A percentile compares a stretch with the other conserved stretches of the same genome.
phyloP scores from a whole-genome alignment of 2,888 invertebrate genomes.

The Noctua janthe region DNA sequence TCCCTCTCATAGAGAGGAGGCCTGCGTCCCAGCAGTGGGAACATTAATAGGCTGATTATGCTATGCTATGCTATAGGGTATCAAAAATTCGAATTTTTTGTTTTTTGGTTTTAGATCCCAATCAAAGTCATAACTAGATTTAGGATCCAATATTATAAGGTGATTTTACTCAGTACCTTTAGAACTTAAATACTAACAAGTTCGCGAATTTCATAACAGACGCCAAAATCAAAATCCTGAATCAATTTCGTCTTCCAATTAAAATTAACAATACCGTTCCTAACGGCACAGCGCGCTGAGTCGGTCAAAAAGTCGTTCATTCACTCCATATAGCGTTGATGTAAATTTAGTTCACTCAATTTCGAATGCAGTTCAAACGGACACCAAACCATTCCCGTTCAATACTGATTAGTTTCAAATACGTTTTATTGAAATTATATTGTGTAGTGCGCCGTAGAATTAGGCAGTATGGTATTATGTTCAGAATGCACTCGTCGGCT shows the following conservation, averaged over 20 bases:
- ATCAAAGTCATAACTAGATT: neutral
- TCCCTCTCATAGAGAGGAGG: too few species aligned
- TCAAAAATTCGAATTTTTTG: neutral
- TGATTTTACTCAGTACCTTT: neutral
- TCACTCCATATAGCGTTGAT: constrained; percentile 18
- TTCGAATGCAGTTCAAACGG: constrained; percentile 49
- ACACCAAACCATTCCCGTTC: constrained; percentile 19
- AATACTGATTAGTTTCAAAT: constrained; percentile 49
- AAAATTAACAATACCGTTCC: constrained; percentile 36
- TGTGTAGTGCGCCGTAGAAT: constrained; percentile 37
- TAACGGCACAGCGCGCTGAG: constrained; percentile 12
- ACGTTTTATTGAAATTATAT: constrained; percentile 63
- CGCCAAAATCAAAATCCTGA: constrained; percentile 20
- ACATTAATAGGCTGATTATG: too few species aligned
- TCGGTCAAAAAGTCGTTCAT: constrained; percentile 45
- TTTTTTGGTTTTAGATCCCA: neutral
- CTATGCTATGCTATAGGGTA: too few species aligned
- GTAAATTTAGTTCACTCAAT: constrained; percentile 53
- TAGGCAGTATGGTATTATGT: constrained; percentile 6
- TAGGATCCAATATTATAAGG: neutral
- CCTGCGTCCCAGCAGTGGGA: too few species aligned
- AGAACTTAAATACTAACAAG: neutral
- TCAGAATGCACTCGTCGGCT: constrained; percentile 28
- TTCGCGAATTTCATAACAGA: constrained; percentile 10
- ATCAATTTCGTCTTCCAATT: constrained; percentile 36